Percentiles rank a stretch among this genome's conserved stretches.
Conservation (phyloP, 1,140 invertebrate species). For the Bombus pyrosoma region DNA sequence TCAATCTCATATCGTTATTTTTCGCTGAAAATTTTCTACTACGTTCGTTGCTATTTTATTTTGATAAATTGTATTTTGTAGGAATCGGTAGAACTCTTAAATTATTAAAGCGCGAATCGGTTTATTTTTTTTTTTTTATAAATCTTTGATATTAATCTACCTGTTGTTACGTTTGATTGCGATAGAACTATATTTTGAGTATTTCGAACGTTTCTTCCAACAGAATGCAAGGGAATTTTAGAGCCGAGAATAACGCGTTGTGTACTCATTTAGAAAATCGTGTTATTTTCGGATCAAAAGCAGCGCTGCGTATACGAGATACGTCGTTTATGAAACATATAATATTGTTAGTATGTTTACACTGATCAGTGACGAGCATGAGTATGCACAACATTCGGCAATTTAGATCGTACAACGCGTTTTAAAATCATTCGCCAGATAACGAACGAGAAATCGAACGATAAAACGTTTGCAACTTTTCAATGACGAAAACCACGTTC, state of each 20-base stretch:
- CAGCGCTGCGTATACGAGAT: neutral
- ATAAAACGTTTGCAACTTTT: too few species aligned
- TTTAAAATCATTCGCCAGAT: too few species aligned
- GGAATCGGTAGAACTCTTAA: too few species aligned
- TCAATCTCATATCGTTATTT: too few species aligned
- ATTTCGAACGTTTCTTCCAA: neutral
- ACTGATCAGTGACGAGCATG: neutral
- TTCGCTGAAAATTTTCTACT: too few species aligned
- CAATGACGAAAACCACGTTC: neutral
- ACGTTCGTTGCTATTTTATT: too few species aligned
- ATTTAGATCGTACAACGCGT: too few species aligned
- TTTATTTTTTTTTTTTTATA: neutral
- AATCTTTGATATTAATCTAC: neutral
- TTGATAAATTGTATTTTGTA: too few species aligned
- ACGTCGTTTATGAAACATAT: constrained; percentile 31
- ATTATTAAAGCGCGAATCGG: too few species aligned
- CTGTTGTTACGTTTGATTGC: neutral
- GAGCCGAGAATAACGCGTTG: neutral
- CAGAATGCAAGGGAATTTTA: neutral
- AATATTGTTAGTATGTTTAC: constrained; percentile 21
- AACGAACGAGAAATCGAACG: too few species aligned
- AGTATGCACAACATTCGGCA: neutral
- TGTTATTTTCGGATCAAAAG: constrained; percentile 17
- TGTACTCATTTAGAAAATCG: constrained; percentile 28
- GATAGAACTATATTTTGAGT: too few species aligned